Evolutionary conservation across 53 echinoderm and acorn worm genomes (phyloP).

Genomic region (Mesocentrotus franciscanus): DNA sequence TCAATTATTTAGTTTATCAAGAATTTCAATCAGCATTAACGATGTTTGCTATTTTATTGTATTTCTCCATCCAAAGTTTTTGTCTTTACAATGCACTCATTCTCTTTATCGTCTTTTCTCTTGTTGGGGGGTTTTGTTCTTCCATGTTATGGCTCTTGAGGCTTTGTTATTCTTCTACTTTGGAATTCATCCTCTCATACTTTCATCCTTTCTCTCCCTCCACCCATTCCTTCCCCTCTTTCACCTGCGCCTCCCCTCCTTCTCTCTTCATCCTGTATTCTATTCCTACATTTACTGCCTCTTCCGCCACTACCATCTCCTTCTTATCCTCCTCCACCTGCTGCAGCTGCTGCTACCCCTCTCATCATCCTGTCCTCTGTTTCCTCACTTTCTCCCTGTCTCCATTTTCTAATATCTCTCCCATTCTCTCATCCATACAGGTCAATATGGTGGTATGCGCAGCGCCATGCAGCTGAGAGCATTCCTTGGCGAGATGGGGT

Average conservation of each 20-base stretch:
- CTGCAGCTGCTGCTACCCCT: too few species aligned
- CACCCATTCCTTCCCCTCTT: not conserved
- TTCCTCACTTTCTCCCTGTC: too few species aligned
- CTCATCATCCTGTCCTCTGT: too few species aligned
- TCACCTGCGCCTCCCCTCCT: not conserved
- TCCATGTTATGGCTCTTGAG: not conserved
- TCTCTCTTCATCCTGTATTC: too few species aligned
- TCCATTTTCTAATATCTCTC: too few species aligned
- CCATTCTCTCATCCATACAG: constrained; percentile 58
- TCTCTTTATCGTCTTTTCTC: too few species aligned
- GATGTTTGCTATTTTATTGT: too few species aligned
- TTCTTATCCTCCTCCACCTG: not conserved
- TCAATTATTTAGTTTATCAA: too few species aligned
- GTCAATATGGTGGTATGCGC: constrained; percentile 94
- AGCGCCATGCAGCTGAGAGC: constrained; percentile 92
- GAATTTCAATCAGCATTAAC: too few species aligned
- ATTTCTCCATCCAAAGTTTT: too few species aligned
- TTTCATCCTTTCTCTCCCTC: not conserved
- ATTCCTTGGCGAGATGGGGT: constrained; percentile 89
- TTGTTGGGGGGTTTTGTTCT: not conserved
- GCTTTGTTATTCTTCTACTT: not conserved
- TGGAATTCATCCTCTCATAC: not conserved
- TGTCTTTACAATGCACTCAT: too few species aligned
- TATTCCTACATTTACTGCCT: too few species aligned
- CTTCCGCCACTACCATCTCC: not conserved